These are phyloP conservation scores for Triplophysa tibetana DNA, from an alignment of 2,113 vertebrate genomes.

Conservation along the genomic window DNA sequence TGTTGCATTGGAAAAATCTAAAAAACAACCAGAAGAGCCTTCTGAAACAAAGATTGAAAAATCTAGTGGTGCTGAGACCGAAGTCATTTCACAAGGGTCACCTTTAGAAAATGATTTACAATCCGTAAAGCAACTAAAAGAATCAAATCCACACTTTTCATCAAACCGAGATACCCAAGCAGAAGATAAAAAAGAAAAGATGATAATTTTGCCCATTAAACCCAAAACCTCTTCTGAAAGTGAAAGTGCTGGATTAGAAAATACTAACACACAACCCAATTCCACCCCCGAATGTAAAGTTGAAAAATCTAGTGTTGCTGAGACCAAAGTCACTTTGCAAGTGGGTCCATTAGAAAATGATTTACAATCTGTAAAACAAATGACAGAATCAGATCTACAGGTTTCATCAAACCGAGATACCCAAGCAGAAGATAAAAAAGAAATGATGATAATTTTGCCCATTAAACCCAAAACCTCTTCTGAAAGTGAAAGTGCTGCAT, in stretches of 20 bases:
- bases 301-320: background rate
- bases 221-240: constrained; percentile 25
- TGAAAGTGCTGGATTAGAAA: background rate
- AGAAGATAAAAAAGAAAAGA: constrained; percentile 3
- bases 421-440: background rate
- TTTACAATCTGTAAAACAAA: background rate
- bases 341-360: background rate
- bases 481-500: background rate
- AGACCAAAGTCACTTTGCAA: background rate
- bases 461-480: background rate
- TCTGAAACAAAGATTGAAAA: constrained; percentile 1
- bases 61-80: background rate
- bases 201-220: constrained; percentile 24
- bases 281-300: background rate
- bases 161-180: background rate
- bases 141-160: background rate
- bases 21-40: background rate
- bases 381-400: background rate
- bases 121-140: background rate
- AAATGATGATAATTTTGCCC: constrained; percentile 20
- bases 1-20: background rate
- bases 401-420: background rate
- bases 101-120: background rate
- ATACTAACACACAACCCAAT: background rate
- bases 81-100: background rate